Base-by-base conservation (phyloP, 2,888 invertebrate species). In the Drosophila flavopinicola region DNA sequence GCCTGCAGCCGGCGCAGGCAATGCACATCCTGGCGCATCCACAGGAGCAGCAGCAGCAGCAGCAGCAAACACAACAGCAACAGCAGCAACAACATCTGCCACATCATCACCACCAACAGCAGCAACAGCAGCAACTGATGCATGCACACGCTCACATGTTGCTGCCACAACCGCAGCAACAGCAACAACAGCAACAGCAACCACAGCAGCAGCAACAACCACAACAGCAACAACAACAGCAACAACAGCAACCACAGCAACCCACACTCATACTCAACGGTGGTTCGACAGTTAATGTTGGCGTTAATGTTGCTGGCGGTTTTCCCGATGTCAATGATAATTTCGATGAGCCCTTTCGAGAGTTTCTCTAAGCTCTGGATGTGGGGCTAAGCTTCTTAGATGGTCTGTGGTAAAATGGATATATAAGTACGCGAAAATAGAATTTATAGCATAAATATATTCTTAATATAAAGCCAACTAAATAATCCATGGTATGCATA, bases 271-370 rank as follows among this genome's bases (percentile, higher is more conserved):
- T 83, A 73, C 85, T 83, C 65, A 83, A 87, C 51, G 83, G 75
- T 11, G 57, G 72, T 11, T 48, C 65, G 20, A 49, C 68, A 9
- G 48, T 73, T 6, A 58, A 39, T 33, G 75, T 66, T 5, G 73
- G 59, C 1, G 70, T 59, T 0, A 41, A 44, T 1, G 71, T 66
- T 1, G 47, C 54, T 0, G 66, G 42, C 15, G 58, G 52, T 37
- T 89, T 90, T 57, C 57, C 86, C 2, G 88, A 89, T 75, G 89
- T 88, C 52, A 89, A 88, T 65, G 90, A 88, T 65, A 90, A 87
- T 67, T 90, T 88, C 57, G 90, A 91, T 59, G 91, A 91, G 64
- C 90, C 90, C 7, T 90, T 91, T 73, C 88, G 90, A 70, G 91
- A 90, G 69, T 91, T 90, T 69, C 79, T 91, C 54, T 90, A 90